Evolutionary conservation across 1,140 invertebrate genomes (phyloP), one percentile per base, ranked within the genome.

Genomic region (Bombyx mandarina): DNA sequence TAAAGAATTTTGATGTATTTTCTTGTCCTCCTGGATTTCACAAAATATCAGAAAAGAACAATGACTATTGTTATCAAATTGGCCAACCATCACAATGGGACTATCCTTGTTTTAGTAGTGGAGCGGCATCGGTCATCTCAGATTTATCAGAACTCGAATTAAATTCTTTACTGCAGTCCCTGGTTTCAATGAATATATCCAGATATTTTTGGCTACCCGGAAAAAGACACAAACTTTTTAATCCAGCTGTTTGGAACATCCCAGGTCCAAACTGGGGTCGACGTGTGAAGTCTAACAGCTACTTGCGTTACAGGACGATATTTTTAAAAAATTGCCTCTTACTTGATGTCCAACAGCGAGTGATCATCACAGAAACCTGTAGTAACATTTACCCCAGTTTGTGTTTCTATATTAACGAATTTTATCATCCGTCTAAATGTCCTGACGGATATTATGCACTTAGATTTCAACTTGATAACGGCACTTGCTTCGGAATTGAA

Each of bases 261-360:
- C 77, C 82, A n/a, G 82, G 82, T 9, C 69, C 74, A 3, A 79
- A 81, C 54, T 82, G 82, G 79, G 78, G 79, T 26, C 58, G 60
- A 53, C 51, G 48, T 44, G 68, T 85, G 1, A 55, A 64, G 54
- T 51, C 35, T 9, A 64, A 66, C 54, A 61, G 69, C 10, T 62
- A 59, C 8, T 63, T 85, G 53, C 56, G 49, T 46, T 52, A 75
- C 8, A 48, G 55, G 22, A 55, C 67, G 5, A 65, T 61, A 12
- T 58, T 76, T 42, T 65, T 71, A 2, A 74, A 75, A 52, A 75
- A 73, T 58, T 85, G 82, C 56, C 70, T 82, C 53, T 42, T 80
- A 12, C 57, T 85, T 22, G 77, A 85, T 58, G 62, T 75, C 12
- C 57, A 75, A 52, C 22, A 55, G 48, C 56, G 62, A 60, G 7